A percentile compares a stretch with the other conserved stretches of the same genome.
Evolutionary conservation across 2,113 vertebrate species (phyloP).

Genomic region (Lasiurus borealis): DNA sequence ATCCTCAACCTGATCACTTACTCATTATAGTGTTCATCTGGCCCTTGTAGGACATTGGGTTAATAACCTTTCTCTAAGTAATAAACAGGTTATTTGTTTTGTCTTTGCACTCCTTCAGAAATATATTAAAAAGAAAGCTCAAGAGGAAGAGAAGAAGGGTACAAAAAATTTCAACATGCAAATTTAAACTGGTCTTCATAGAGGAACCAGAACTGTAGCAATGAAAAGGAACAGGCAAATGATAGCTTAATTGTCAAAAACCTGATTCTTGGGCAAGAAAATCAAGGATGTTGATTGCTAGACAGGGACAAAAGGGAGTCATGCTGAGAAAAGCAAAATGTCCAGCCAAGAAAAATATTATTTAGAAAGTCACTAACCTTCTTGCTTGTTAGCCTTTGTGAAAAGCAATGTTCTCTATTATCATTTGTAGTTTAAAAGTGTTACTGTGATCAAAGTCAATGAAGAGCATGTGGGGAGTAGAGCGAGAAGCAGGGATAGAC

Average conservation of each 20-base stretch:
- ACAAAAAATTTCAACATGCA: not conserved
- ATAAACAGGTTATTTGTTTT: slow-evolving; percentile 38
- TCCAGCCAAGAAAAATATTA: slow-evolving; percentile 45
- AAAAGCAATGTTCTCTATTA: not conserved
- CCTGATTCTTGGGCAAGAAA: slow-evolving; percentile 12
- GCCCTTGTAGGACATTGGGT: not conserved
- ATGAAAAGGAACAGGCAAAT: not conserved
- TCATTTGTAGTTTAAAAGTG: not conserved
- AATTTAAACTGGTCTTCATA: slow-evolving; percentile 4
- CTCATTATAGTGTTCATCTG: not conserved
- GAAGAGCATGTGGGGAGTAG: not conserved
- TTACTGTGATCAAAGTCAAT: not conserved
- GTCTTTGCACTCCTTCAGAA: not conserved
- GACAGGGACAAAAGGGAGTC: not conserved
- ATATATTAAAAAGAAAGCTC: slow-evolving; percentile 30
- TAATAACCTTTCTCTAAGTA: not conserved
- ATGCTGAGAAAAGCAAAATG: not conserved
- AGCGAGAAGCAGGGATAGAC: not conserved
- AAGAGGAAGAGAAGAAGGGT: not conserved
- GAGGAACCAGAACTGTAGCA: not conserved
- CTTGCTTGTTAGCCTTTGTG: slow-evolving; percentile 29
- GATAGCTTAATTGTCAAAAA: not conserved
- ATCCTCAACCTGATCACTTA: not conserved
- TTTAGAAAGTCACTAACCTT: slow-evolving; percentile 14
- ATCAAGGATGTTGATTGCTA: slow-evolving; percentile 3